Evolutionary conservation across 1,140 invertebrate species (phyloP).

Genomic region (Drusus annulatus): DNA sequence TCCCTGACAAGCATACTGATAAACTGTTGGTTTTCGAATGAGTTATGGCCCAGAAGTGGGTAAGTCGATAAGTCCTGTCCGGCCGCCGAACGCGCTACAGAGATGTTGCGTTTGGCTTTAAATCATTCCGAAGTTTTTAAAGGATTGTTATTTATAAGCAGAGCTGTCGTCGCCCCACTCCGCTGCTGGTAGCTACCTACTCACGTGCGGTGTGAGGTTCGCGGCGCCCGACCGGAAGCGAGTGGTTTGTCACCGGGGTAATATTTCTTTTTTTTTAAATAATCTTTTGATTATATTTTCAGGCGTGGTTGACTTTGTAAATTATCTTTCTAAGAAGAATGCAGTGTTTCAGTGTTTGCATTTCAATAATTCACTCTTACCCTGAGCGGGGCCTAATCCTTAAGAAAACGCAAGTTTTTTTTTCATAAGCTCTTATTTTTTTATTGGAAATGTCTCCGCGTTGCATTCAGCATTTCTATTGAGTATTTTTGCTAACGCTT

Average conservation of each 20-base stretch:
- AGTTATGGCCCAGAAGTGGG: constrained; percentile 29
- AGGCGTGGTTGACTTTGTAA: constrained; percentile 14
- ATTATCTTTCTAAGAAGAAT: constrained; percentile 25
- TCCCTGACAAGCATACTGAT: constrained; percentile 41
- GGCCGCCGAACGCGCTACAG: constrained; percentile 27
- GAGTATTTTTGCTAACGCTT: too few relatives aligned
- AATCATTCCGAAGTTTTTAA: constrained; percentile 33
- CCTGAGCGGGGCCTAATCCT: too few relatives aligned
- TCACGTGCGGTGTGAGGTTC: background rate
- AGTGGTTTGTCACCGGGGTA: constrained; percentile 23
- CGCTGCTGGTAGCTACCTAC: background rate
- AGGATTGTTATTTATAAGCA: constrained; percentile 45
- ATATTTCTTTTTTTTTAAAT: constrained; percentile 14
- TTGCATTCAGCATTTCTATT: too few relatives aligned
- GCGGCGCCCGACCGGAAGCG: background rate
- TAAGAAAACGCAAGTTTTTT: too few relatives aligned
- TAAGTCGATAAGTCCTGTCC: constrained; percentile 9
- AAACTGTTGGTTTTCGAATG: constrained; percentile 53
- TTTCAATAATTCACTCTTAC: too few relatives aligned
- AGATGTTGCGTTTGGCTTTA: background rate
- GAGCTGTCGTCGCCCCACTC: constrained; percentile 17
- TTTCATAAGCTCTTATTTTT: too few relatives aligned
- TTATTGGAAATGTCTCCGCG: too few relatives aligned
- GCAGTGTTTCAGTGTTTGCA: too few relatives aligned
- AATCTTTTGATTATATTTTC: constrained; percentile 22